These are phyloP conservation scores for Solenopsis invicta DNA, from an alignment of 1,140 invertebrate species.

Conservation along the genomic window DNA sequence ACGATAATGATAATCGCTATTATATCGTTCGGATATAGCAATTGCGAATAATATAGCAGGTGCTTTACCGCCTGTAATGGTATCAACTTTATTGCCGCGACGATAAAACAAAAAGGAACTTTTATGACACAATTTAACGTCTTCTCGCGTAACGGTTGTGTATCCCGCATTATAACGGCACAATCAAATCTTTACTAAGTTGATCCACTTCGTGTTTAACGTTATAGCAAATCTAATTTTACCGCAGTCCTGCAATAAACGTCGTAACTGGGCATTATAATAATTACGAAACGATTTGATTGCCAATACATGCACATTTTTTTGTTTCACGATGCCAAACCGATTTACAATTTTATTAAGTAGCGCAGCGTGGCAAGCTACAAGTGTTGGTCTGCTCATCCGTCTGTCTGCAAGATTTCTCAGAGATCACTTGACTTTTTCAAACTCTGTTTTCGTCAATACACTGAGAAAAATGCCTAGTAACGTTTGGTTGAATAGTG, in stretches of 20 bases:
- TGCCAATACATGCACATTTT: not conserved
- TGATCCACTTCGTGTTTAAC: constrained; percentile 57
- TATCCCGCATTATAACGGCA: constrained; percentile 45
- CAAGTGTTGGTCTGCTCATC: too few species aligned
- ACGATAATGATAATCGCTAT: constrained; percentile 53
- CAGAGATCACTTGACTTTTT: too few species aligned
- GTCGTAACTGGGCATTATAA: not conserved
- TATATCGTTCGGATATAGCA: constrained; percentile 35
- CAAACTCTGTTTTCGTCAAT: too few species aligned
- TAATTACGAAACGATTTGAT: constrained; percentile 8
- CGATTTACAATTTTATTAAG: not conserved
- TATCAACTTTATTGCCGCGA: constrained; percentile 42
- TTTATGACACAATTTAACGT: constrained; percentile 51
- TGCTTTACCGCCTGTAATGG: constrained; percentile 20
- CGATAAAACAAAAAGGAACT: constrained; percentile 54
- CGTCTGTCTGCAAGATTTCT: too few species aligned
- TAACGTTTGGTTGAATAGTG: too few species aligned
- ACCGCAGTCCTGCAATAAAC: constrained; percentile 23
- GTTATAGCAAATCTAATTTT: constrained; percentile 6
- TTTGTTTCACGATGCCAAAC: not conserved
- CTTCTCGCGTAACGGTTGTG: constrained; percentile 18
- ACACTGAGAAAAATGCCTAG: too few species aligned
- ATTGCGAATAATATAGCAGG: constrained; percentile 36
- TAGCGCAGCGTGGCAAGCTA: too few species aligned
- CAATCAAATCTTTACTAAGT: constrained; percentile 53